Evolutionary conservation across 92 coral and sea anemone species (phyloP).

Genomic region (Parazoanthus darwini): DNA sequence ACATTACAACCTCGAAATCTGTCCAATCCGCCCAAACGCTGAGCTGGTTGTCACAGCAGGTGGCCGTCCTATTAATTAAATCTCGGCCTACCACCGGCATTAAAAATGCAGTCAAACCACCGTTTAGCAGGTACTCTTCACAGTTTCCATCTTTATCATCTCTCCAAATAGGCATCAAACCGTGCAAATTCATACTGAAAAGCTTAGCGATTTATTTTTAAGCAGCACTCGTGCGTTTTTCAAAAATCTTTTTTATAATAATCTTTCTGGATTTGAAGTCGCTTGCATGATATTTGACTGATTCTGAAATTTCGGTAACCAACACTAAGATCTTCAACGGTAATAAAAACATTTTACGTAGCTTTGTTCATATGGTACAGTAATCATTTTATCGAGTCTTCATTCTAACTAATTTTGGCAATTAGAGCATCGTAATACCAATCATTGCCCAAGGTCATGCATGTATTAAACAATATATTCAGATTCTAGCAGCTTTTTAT

Average conservation of each 20-base stretch:
- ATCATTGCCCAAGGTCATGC: background rate
- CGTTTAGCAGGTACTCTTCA: slow-evolving; percentile 17
- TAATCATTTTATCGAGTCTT: background rate
- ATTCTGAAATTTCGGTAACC: too few relatives aligned
- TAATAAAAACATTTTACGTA: too few relatives aligned
- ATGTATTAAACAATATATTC: background rate
- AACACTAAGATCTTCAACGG: background rate
- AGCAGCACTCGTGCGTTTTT: background rate
- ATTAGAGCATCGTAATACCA: too few relatives aligned
- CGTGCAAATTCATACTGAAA: background rate
- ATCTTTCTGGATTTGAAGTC: background rate
- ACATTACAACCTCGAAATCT: background rate
- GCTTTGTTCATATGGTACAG: background rate
- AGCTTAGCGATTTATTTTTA: background rate
- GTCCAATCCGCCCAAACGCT: slow-evolving; percentile 9
- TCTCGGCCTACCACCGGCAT: slow-evolving; percentile 20
- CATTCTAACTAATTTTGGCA: too few relatives aligned
- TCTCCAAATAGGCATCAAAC: slow-evolving; percentile 29
- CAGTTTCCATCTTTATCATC: background rate
- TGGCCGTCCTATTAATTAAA: background rate
- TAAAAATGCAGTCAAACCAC: slow-evolving; percentile 13
- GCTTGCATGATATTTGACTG: background rate
- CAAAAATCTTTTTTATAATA: background rate
- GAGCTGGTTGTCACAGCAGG: slow-evolving; percentile 11
- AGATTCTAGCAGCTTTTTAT: background rate